phyloP scores from a whole-genome alignment of 2,113 vertebrate genomes.

The Climacteris rufus region DNA sequence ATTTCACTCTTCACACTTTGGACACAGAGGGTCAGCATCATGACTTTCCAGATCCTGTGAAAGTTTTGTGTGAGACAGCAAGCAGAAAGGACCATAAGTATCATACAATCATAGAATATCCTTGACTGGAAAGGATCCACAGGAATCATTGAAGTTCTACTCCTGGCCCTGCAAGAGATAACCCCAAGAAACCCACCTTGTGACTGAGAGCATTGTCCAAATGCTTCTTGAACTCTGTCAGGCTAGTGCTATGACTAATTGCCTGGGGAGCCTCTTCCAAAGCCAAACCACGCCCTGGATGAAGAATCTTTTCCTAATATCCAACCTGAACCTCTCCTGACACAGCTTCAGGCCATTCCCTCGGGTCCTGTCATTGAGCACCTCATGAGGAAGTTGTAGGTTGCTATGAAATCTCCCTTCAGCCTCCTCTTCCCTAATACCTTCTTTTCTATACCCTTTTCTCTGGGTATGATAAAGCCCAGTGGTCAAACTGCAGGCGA shows the following conservation, averaged over 20 bases:
- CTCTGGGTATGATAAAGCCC: neutral
- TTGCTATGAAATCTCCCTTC: neutral
- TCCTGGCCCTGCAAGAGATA: neutral
- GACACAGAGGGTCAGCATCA: neutral
- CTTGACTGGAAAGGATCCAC: neutral
- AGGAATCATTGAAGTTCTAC: neutral
- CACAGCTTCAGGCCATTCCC: neutral
- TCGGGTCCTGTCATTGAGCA: accelerated
- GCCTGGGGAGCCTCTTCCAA: neutral
- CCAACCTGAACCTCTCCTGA: neutral
- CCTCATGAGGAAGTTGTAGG: neutral
- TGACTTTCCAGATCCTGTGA: neutral
- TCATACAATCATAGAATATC: neutral
- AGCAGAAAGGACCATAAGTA: neutral
- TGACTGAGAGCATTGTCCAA: neutral
- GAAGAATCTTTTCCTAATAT: neutral
- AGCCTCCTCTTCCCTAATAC: neutral
- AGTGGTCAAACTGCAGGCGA: neutral
- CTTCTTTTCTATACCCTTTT: neutral
- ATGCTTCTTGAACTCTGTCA: neutral
- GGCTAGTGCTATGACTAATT: no score
- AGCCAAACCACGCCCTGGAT: neutral
- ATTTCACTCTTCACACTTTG: neutral
- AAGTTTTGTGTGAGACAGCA: neutral
- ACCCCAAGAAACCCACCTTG: neutral